Conservation (phyloP, 2,797 vertebrate genomes). For the Ara ararauna region DNA sequence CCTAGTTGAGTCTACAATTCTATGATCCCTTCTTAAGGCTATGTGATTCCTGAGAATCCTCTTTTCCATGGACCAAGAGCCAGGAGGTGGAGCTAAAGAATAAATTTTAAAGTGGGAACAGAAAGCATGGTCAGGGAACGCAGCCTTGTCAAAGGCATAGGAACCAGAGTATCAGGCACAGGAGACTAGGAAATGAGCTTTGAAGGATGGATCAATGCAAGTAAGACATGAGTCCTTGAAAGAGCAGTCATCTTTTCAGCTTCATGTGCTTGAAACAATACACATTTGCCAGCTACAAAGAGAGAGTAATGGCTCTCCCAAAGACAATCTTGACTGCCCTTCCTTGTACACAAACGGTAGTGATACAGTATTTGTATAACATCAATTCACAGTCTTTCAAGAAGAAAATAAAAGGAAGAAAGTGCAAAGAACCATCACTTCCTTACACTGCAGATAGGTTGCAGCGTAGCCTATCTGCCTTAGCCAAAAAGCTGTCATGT, state of each 20-base stretch:
- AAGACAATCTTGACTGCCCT: not conserved
- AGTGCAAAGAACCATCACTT: not conserved
- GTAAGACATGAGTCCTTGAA: not conserved
- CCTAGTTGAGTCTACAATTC: not conserved
- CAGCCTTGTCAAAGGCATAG: not conserved
- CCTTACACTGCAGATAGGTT: not conserved
- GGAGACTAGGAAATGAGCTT: not conserved
- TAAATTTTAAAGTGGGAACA: slow-evolving; percentile 29
- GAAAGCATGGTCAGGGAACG: not conserved
- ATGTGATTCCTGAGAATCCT: not conserved
- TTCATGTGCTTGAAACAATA: not conserved
- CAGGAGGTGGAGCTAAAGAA: slow-evolving; percentile 66
- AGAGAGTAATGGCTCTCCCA: not conserved
- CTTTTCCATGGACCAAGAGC: not conserved
- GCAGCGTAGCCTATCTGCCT: not conserved
- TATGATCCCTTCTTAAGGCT: not conserved
- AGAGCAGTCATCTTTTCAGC: not conserved
- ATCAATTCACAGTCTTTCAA: not conserved
- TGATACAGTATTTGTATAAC: not conserved
- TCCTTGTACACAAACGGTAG: not conserved
- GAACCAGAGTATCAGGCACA: not conserved
- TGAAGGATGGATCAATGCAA: not conserved
- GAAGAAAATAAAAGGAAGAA: not conserved
- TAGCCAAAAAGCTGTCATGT: not conserved
- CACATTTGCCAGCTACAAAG: not conserved